A percentile compares a stretch with the other conserved stretches of the same genome.
phyloP scores from a whole-genome alignment of 2,797 vertebrate species.

The Columba guinea region DNA sequence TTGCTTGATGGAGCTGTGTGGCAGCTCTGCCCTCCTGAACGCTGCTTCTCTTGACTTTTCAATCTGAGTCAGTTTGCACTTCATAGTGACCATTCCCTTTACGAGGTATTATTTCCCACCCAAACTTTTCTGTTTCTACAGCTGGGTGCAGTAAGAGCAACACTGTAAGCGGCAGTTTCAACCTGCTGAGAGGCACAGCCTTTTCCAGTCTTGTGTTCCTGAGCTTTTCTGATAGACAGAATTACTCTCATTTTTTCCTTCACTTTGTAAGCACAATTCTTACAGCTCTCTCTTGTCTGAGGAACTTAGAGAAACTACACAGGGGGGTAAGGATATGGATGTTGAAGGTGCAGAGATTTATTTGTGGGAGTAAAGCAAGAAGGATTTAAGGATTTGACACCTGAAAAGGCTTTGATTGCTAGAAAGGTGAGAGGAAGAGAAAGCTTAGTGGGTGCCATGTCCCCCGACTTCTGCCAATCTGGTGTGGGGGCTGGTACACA shows the following conservation, averaged over 20 bases:
- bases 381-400: neutral
- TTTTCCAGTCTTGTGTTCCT: neutral
- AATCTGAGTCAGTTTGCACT: neutral
- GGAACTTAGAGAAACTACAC: neutral
- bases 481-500: neutral
- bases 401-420: neutral
- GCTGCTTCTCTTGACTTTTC: constrained; percentile 18
- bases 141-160: neutral
- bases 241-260: neutral
- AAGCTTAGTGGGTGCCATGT: accelerated
- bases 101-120: neutral
- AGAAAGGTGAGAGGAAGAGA: neutral
- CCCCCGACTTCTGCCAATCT: neutral
- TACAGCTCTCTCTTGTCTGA: neutral
- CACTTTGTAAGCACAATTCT: neutral
- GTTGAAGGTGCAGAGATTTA: neutral
- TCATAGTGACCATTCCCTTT: constrained; percentile 4
- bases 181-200: neutral
- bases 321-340: neutral
- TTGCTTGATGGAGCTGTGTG: constrained; percentile 1
- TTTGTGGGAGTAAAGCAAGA: neutral
- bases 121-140: neutral
- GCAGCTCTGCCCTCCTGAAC: constrained; percentile 4
- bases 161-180: neutral
- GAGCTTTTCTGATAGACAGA: neutral